phyloP scores from a whole-genome alignment of 2,113 vertebrate species.

The Austrofundulus limnaeus region DNA sequence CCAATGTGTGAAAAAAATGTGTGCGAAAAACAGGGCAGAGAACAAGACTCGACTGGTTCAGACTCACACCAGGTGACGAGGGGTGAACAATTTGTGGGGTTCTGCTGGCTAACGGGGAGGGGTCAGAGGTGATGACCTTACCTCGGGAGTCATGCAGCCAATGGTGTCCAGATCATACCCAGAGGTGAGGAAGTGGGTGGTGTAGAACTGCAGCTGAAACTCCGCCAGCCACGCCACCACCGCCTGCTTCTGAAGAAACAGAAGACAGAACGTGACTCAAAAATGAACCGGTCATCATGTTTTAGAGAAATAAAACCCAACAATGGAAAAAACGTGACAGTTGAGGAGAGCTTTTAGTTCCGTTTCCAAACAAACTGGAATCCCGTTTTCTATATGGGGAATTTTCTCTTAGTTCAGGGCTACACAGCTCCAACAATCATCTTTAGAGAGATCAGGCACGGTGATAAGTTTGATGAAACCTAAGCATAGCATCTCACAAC shows the following conservation, averaged over 20 bases:
- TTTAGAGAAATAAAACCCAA: no score
- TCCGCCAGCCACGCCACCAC: slow-evolving; percentile 95
- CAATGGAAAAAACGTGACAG: no score
- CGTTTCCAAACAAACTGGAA: no score
- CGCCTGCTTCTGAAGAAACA: slow-evolving; percentile 91
- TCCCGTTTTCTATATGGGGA: no score
- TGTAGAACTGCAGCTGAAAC: slow-evolving; percentile 97
- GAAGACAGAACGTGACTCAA: slow-evolving; percentile 66
- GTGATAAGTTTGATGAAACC: no score
- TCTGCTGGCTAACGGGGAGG: slow-evolving; percentile 38
- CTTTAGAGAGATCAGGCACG: no score
- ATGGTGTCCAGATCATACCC: slow-evolving; percentile 97
- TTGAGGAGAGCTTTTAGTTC: no score
- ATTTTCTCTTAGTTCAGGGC: no score
- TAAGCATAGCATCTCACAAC: no score
- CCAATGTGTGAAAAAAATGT: slow-evolving; percentile 52
- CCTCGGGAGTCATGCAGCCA: slow-evolving; percentile 96
- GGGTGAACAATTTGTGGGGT: slow-evolving; percentile 56
- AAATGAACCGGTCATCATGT: no score
- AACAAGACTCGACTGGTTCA: slow-evolving; percentile 32
- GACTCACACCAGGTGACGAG: neutral
- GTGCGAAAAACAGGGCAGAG: slow-evolving; percentile 44
- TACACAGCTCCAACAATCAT: no score
- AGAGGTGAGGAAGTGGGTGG: slow-evolving; percentile 92
- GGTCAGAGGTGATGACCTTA: slow-evolving; percentile 74